A percentile compares a stretch with the other conserved stretches of the same genome.
Evolutionary conservation across 2,888 invertebrate species (phyloP).

Genomic region (Lochmaea crataegi): DNA sequence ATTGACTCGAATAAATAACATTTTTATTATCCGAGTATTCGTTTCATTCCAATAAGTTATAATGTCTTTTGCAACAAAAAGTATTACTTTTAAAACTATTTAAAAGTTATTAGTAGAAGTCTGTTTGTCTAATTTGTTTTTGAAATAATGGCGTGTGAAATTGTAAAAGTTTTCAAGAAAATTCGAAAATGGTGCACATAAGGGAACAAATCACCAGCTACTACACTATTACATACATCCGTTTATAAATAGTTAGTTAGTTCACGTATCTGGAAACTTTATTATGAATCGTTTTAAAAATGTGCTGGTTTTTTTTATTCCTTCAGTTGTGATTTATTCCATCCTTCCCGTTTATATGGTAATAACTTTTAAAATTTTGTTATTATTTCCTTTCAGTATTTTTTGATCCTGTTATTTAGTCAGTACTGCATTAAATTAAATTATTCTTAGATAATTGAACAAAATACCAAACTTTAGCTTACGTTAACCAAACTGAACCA

Average conservation of each 20-base stretch:
- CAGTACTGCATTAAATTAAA: no score
- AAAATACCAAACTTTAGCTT: no score
- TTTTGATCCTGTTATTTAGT: not conserved
- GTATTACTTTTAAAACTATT: slow-evolving; percentile 1
- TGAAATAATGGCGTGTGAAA: slow-evolving; percentile 38
- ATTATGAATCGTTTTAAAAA: slow-evolving; percentile 33
- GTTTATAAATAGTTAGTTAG: slow-evolving; percentile 42
- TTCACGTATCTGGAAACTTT: slow-evolving; percentile 30
- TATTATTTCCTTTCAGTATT: not conserved
- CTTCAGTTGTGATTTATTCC: not conserved
- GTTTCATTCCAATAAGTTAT: not conserved
- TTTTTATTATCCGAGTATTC: no score
- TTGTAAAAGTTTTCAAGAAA: slow-evolving; percentile 35
- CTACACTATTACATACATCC: slow-evolving; percentile 38
- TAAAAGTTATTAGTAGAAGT: slow-evolving; percentile 12
- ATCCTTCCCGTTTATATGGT: not conserved
- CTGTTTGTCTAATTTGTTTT: slow-evolving; percentile 12
- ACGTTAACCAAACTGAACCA: no score
- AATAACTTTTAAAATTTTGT: not conserved
- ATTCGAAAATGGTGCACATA: slow-evolving; percentile 26
- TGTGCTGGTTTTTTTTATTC: not conserved
- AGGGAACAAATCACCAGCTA: slow-evolving; percentile 31
- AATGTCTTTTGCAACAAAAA: slow-evolving; percentile 18
- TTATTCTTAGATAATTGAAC: no score
- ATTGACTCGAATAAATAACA: no score